Base-by-base conservation (phyloP, 2,888 invertebrate species). In the Drosophila robusta region DNA sequence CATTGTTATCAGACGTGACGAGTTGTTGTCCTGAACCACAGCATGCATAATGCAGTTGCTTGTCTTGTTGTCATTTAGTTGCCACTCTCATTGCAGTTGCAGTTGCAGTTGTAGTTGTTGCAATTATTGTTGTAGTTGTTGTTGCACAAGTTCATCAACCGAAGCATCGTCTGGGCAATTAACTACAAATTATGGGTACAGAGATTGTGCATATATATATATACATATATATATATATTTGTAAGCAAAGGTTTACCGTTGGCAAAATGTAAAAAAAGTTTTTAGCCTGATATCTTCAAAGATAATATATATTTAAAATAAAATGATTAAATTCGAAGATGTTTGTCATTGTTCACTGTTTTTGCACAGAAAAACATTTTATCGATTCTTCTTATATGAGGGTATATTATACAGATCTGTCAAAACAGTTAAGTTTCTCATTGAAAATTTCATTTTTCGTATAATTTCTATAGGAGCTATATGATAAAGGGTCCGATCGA, bases 1-100 rank as follows among this genome's bases (percentile, higher is more conserved):
- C 77, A 75, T 75, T 75, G 75, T 75, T 75, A 75, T 75, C 78
- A 75, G 73, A 75, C 78, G 78, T 72, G 73, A 62, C 57, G 49
- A 55, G 62, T 24, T 50, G 72, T 50, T 55, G 54, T 70, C 72
- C 68, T 77, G 73, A 63, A 38, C 38, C 50, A 34, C 78, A 60
- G 78, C 73, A 72, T 67, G 56, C 63, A 72, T 61, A 72, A 64
- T 77, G 69, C 78, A 69, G 78, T 73, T 52, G 63, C 72, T 72
- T 68, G 68, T 69, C 60, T 64, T 60, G 57, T 47, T 60, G 74
- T 58, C 74, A 66, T 66, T 67, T 55, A 56, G 66, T 67, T 75
- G 67, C 36, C 16, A 22, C 47, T 57, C 9, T 11, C 11, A 38
- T 34, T 34, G 34, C 34, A 34, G 12, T n/a, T 14, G 26, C 50